Evolutionary conservation across 2,888 invertebrate species (phyloP).

Genomic region (Globia sparganii): DNA sequence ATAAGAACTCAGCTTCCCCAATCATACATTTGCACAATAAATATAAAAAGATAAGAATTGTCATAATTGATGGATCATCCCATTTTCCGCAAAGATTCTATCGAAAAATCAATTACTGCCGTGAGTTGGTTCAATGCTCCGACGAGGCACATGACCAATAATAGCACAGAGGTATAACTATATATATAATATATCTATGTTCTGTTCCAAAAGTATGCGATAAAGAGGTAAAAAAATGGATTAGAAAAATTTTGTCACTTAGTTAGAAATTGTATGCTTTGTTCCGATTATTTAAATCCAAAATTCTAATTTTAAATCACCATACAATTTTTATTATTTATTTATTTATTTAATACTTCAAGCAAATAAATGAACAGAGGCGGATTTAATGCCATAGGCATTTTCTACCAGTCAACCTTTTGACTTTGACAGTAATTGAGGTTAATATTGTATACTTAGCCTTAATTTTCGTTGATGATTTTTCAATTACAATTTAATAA

Average conservation of each 20-base stretch:
- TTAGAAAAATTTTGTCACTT: not conserved
- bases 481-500: not conserved
- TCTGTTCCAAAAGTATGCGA: not conserved
- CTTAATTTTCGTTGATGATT: not conserved
- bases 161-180: not conserved
- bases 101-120: conserved; percentile 47
- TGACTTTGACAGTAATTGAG: no score
- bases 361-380: no score
- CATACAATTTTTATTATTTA: no score
- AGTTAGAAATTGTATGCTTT: not conserved
- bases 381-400: no score
- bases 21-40: not conserved
- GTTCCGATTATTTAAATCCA: not conserved
- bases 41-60: not conserved
- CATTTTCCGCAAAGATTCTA: conserved; percentile 22
- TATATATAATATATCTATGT: not conserved
- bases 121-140: conserved; percentile 7
- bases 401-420: no score
- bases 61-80: conserved; percentile 29
- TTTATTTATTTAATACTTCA: no score
- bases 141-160: not conserved
- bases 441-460: no score
- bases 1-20: not conserved
- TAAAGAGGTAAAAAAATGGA: not conserved
- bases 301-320: not conserved